A percentile compares a stretch with the other conserved stretches of the same genome.
These are phyloP conservation scores for Cacatua alba DNA, from an alignment of 2,113 vertebrate genomes.

Conservation along the genomic window DNA sequence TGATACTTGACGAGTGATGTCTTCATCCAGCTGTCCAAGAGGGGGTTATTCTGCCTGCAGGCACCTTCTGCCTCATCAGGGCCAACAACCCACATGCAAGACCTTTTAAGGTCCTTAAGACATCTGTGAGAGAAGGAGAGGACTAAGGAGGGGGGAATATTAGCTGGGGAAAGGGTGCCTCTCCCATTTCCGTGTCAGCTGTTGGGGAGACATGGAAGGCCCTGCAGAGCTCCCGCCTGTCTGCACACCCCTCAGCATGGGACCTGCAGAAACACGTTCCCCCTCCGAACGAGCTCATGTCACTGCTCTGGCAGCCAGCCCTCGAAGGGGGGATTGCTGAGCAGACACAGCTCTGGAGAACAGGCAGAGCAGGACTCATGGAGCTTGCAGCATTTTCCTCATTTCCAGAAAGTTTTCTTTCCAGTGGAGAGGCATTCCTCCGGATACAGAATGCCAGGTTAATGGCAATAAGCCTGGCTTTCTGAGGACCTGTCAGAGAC, in stretches of 20 bases:
- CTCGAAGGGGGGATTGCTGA: not conserved
- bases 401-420: not conserved
- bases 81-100: constrained; percentile 28
- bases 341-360: constrained; percentile 7
- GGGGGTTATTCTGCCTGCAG: constrained; percentile 52
- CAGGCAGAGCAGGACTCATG: not conserved
- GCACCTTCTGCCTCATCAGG: constrained; percentile 19
- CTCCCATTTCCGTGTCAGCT: not conserved
- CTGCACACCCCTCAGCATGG: not conserved
- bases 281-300: not conserved
- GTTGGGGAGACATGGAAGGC: not conserved
- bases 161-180: not conserved
- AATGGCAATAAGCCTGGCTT: not conserved
- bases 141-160: not conserved
- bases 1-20: constrained; percentile 70
- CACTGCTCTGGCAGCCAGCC: constrained; percentile 33
- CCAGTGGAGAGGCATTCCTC: not conserved
- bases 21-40: constrained; percentile 73
- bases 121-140: not conserved
- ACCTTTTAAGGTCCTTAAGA: constrained; percentile 10
- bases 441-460: not conserved
- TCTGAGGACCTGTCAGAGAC: not conserved
- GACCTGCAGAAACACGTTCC: constrained; percentile 40
- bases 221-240: not conserved
- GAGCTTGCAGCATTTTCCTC: not conserved